phyloP scores from a whole-genome alignment of 2,113 vertebrate species.

The Peromyscus polionotus region DNA sequence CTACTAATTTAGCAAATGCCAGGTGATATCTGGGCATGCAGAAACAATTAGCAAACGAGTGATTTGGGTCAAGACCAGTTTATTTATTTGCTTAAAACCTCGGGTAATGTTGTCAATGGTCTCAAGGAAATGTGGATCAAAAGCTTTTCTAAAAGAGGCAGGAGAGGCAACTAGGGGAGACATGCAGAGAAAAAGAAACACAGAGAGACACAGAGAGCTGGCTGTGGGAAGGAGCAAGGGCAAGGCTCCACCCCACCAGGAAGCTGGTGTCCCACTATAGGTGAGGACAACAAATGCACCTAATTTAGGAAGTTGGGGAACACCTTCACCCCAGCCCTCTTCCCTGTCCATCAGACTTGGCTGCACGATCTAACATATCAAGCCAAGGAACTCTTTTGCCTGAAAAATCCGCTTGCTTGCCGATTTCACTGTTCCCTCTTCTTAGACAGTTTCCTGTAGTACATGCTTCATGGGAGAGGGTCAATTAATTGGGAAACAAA shows the following conservation, averaged over 20 bases:
- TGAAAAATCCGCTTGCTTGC: background rate
- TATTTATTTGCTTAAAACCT: conserved; percentile 50
- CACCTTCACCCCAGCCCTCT: background rate
- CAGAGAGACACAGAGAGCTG: background rate
- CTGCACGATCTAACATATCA: background rate
- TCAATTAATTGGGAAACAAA: background rate
- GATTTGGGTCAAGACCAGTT: conserved; percentile 33
- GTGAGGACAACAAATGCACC: background rate
- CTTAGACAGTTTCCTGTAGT: background rate
- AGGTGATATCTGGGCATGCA: conserved; percentile 20
- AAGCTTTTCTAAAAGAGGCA: background rate
- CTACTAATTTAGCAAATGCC: conserved; percentile 54
- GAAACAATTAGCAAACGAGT: conserved; percentile 53
- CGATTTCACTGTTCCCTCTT: background rate
- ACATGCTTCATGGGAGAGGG: background rate
- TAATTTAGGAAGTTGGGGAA: background rate
- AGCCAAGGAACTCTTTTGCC: background rate
- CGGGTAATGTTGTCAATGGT: background rate
- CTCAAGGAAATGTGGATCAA: conserved; percentile 17
- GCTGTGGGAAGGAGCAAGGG: background rate
- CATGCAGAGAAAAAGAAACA: background rate
- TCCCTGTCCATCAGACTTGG: background rate
- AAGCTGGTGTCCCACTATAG: background rate
- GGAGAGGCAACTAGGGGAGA: background rate
- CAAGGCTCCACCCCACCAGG: background rate